These are phyloP conservation scores for Epicampocera succincta DNA, from an alignment of 2,888 invertebrate species.

Conservation along the genomic window DNA sequence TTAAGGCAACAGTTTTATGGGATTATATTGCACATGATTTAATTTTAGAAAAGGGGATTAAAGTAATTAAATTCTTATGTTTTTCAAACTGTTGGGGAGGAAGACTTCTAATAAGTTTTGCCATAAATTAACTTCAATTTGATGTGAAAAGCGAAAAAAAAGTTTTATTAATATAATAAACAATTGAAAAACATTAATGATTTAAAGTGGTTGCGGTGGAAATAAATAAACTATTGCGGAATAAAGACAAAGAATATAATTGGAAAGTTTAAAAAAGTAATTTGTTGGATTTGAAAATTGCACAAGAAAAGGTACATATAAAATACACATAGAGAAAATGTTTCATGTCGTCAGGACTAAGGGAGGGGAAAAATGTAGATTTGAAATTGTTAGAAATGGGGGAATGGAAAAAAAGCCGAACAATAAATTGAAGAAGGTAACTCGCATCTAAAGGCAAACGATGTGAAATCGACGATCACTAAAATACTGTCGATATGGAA, in stretches of 20 bases:
- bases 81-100: neutral
- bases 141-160: slow-evolving; percentile 2
- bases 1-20: slow-evolving; percentile 45
- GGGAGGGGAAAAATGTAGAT: too few relatives aligned
- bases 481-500: too few relatives aligned
- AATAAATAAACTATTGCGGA: neutral
- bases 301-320: too few relatives aligned
- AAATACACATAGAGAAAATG: too few relatives aligned
- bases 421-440: too few relatives aligned
- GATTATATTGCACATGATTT: slow-evolving; percentile 67
- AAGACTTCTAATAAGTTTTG: slow-evolving; percentile 11
- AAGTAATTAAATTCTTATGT: slow-evolving; percentile 52
- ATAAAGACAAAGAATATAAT: neutral
- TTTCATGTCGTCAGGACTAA: too few relatives aligned
- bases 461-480: too few relatives aligned
- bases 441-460: too few relatives aligned
- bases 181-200: neutral
- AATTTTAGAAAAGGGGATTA: slow-evolving; percentile 53
- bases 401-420: too few relatives aligned
- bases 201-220: neutral
- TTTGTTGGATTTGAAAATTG: too few relatives aligned
- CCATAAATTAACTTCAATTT: slow-evolving; percentile 21
- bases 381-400: too few relatives aligned
- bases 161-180: slow-evolving; percentile 22
- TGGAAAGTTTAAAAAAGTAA: too few relatives aligned